Evolutionary conservation across 2,888 invertebrate genomes (phyloP), one percentile per base, ranked within the genome.

Genomic region (Euclidia mi): DNA sequence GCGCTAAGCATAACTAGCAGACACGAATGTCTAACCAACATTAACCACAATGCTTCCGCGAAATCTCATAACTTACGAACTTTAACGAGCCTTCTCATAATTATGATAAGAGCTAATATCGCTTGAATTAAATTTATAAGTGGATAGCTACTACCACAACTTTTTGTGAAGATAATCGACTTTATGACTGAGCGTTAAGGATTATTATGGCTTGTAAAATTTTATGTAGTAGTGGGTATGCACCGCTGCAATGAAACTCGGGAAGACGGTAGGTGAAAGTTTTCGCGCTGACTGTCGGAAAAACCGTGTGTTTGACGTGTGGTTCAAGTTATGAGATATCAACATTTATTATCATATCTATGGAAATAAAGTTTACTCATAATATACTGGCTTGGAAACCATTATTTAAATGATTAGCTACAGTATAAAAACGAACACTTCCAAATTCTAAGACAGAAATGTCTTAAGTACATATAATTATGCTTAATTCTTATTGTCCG

Each of bases 211-310:
- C 29, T 53, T 61, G 60, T 15, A 12, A 3, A 3, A 2, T 10
- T 3, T 37, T 2, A 34, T n/a, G n/a, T n/a, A n/a, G n/a, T n/a
- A 29, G 10, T 37, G 40, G 43, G 37, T 45, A 55, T 59, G 65
- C 41, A 37, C 41, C 42, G 44, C 41, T 68, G 71, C 70, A 67
- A 73, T 60, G 62, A 65, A 71, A 79, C 76, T 72, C 72, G 63
- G 79, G 79, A 81, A 79, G 78, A 76, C 65, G 75, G 67, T 71
- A 66, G 67, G 61, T 63, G 84, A 84, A 84, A 84, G 84, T 84
- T 77, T 82, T 71, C 65, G 65, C 71, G 69, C 64, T 57, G 66
- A 69, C 74, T 59, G 71, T 72, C 65, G 81, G 83, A 81, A 84
- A 83, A 84, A 80, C 76, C 70, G 71, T 72, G 66, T 67, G 62